phyloP scores from a whole-genome alignment of 2,113 vertebrate genomes.

The Clarias magur region DNA sequence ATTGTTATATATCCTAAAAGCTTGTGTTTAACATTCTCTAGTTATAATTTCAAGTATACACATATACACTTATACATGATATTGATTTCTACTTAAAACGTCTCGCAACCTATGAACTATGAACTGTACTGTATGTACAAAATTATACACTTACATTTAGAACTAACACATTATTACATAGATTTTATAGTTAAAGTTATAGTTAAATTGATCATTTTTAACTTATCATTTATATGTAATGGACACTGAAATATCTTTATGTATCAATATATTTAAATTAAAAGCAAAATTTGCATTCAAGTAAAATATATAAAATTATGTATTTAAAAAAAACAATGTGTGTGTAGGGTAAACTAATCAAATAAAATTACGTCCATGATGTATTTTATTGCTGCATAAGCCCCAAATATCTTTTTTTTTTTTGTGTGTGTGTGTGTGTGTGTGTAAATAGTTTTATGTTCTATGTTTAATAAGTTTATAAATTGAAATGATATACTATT shows the following conservation, averaged over 20 bases:
- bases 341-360: too few species aligned
- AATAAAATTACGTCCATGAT: too few species aligned
- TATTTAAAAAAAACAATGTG: too few species aligned
- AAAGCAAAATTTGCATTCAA: too few species aligned
- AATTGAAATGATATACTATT: not conserved
- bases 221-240: too few species aligned
- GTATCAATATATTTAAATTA: too few species aligned
- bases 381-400: too few species aligned
- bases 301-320: too few species aligned
- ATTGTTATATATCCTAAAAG: too few species aligned
- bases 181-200: not conserved
- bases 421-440: too few species aligned
- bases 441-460: not conserved
- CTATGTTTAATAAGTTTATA: not conserved
- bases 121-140: not conserved
- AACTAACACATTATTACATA: not conserved
- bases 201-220: not conserved
- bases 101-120: not conserved
- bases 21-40: not conserved
- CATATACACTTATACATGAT: not conserved
- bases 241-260: too few species aligned
- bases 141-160: not conserved
- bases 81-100: not conserved
- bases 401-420: too few species aligned
- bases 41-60: not conserved